Percentiles rank a stretch among this genome's conserved stretches.
Conservation (phyloP, 1,140 invertebrate species). For the Brachionus asplanchnoidis region DNA sequence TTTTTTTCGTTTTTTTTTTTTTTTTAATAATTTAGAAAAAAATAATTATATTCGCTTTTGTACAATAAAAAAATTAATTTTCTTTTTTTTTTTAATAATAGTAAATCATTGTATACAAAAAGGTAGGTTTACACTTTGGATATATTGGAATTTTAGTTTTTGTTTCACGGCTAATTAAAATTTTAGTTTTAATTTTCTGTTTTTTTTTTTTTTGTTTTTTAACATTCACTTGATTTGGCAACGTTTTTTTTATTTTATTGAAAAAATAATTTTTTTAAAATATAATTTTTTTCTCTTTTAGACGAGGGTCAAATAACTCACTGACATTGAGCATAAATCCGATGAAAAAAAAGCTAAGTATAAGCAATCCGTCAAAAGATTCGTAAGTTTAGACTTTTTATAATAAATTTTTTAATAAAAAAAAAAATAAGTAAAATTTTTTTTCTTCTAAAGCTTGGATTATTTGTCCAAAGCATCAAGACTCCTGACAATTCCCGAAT, state of each 20-base stretch:
- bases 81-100: constrained; percentile 1
- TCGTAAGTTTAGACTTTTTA: background rate
- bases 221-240: background rate
- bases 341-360: constrained; percentile 15
- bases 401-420: background rate
- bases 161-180: background rate
- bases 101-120: constrained; percentile 39
- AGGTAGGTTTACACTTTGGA: constrained; percentile 10
- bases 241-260: background rate
- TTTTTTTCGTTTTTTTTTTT: background rate
- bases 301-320: constrained; percentile 40
- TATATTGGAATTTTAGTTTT: background rate
- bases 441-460: background rate
- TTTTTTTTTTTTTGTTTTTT: background rate
- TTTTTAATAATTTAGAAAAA: background rate
- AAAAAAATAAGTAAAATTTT: background rate
- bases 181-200: background rate
- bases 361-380: constrained; percentile 16
- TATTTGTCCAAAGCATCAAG: constrained; percentile 12
- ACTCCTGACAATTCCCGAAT: background rate
- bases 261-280: background rate
- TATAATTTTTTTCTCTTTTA: background rate
- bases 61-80: background rate
- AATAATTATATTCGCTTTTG: background rate
- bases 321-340: constrained; percentile 1